These are phyloP conservation scores for Catharus bicknelli DNA, from an alignment of 2,113 vertebrate species.

Conservation along the genomic window DNA sequence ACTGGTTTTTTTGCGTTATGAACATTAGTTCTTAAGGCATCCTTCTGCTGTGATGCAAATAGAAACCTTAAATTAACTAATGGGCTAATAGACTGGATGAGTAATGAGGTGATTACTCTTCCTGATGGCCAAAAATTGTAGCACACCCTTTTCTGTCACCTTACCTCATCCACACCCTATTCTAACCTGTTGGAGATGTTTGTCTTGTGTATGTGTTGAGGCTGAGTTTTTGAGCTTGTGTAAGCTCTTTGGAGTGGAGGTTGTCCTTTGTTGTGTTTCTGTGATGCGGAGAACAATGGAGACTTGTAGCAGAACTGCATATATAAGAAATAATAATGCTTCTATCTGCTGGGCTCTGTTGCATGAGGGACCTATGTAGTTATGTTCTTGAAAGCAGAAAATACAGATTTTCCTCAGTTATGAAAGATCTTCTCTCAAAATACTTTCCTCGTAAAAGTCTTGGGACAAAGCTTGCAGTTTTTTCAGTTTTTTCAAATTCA, in stretches of 20 bases:
- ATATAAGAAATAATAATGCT: not conserved
- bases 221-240: not conserved
- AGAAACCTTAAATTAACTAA: constrained; percentile 50
- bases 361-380: not conserved
- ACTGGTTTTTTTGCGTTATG: not conserved
- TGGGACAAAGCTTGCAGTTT: not conserved
- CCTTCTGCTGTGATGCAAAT: constrained; percentile 34
- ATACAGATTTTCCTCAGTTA: not conserved
- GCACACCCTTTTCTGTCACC: constrained; percentile 50
- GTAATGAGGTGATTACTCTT: constrained; percentile 43
- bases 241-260: not conserved
- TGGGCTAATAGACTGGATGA: not conserved
- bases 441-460: not conserved
- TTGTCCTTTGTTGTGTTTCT: not conserved
- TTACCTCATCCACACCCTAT: constrained; percentile 35
- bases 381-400: not conserved
- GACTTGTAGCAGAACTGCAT: fast-evolving
- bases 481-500: not conserved
- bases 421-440: not conserved
- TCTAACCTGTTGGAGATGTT: constrained; percentile 21
- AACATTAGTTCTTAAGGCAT: not conserved
- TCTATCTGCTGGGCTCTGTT: not conserved
- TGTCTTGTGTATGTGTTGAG: not conserved
- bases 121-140: constrained; percentile 31
- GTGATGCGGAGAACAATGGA: not conserved